Conservation (phyloP, 2,797 vertebrate genomes). For the Microchirus variegatus region DNA sequence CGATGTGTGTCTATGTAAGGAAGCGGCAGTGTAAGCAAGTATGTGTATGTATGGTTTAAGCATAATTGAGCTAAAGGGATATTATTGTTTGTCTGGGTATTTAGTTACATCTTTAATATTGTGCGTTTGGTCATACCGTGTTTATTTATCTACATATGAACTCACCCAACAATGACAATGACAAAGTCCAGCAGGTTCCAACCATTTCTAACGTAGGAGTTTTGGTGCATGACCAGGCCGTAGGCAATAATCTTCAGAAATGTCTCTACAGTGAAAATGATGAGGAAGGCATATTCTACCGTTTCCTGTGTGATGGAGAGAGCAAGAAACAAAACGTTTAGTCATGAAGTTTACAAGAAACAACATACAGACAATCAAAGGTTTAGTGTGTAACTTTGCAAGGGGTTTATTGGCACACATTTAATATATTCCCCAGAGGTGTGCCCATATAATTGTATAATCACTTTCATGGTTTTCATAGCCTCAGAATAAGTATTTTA, state of each 20-base stretch:
- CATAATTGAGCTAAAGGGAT: background rate
- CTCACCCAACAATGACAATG: slow-evolving; percentile 98
- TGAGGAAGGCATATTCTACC: slow-evolving; percentile 99
- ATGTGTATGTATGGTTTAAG: background rate
- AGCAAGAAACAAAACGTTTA: background rate
- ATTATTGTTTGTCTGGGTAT: background rate
- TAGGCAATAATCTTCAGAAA: slow-evolving; percentile 99
- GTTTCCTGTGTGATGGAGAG: slow-evolving; percentile 86
- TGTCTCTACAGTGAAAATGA: slow-evolving; percentile 99
- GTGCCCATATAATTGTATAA: too few species aligned
- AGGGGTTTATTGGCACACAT: too few species aligned
- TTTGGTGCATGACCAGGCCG: slow-evolving; percentile 97
- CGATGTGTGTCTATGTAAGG: background rate
- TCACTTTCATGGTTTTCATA: too few species aligned
- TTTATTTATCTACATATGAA: slow-evolving; percentile 25
- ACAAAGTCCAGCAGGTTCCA: slow-evolving; percentile 99
- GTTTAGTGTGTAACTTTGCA: too few species aligned
- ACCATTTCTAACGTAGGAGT: slow-evolving; percentile 96
- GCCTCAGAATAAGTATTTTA: too few species aligned
- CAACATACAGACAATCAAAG: too few species aligned
- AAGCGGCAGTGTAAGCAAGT: background rate
- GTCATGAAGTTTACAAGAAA: background rate
- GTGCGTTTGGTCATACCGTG: background rate
- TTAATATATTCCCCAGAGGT: too few species aligned
- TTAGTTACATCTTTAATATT: background rate